Evolutionary conservation across 2,113 vertebrate species (phyloP).

Genomic region (Peromyscus maniculatus): DNA sequence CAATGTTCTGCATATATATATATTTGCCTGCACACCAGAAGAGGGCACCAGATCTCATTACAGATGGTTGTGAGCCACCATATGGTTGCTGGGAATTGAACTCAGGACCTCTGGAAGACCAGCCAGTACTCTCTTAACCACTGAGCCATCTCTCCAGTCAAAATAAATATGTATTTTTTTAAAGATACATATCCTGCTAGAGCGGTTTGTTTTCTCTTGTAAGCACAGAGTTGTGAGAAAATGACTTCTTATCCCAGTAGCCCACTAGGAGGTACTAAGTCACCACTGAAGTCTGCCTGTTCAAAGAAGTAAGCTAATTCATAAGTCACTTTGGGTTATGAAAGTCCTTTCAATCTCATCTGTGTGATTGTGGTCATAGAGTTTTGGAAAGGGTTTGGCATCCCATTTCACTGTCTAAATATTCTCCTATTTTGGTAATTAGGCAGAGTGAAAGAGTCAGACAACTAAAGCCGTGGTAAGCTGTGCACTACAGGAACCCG

Average conservation of each 20-base stretch:
- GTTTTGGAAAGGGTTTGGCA: background rate
- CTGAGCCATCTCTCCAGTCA: too few species aligned
- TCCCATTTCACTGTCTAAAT: background rate
- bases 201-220: background rate
- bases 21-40: too few species aligned
- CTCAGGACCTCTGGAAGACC: too few species aligned
- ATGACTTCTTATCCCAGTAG: background rate
- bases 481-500: fast-evolving
- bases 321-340: background rate
- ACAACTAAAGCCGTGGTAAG: background rate
- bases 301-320: background rate
- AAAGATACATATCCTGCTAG: background rate
- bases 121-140: too few species aligned
- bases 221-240: background rate
- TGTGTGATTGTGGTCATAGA: background rate
- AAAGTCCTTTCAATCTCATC: background rate
- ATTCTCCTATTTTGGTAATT: background rate
- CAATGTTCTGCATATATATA: too few species aligned
- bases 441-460: background rate
- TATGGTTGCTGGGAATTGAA: too few species aligned
- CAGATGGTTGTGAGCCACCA: too few species aligned
- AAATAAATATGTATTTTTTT: background rate
- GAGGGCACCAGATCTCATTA: too few species aligned
- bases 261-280: background rate
- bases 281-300: background rate